Evolutionary conservation across 1,140 invertebrate genomes (phyloP), one percentile per base, ranked within the genome.

Genomic region (Wiebesia pumilae): DNA sequence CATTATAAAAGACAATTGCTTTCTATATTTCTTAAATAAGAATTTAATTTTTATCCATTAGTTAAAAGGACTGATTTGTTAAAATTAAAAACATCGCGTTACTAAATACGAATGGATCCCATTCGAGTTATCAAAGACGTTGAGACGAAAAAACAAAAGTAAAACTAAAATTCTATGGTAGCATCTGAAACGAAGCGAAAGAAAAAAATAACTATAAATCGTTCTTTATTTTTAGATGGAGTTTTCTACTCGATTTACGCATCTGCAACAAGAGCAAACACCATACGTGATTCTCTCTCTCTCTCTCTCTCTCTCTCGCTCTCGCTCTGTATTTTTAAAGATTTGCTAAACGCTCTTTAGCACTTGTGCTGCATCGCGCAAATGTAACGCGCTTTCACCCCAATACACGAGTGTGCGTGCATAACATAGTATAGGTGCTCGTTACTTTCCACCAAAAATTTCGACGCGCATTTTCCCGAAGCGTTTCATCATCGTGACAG

Each of bases 391-490:
- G 10, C 51, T 14, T 54, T 54, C 51, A 54, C 10, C 19, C 3
- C 19, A 58, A 58, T 58, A 58, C 19, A 58, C 3, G 54, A 58
- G 19, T 21, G 19, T 21, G 19, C 19, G 19, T 21, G 19, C 19
- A 58, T 21, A 16, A 3, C 3, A 62, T 0, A 14, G 58, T 4
- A 27, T 27, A 62, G 27, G 10, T 14, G 58, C 27, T 4, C 58
- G 10, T 62, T 14, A 3, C 47, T 78, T 54, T 35, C 30, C 30
- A 77, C 14, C 9, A 3, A 24, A 75, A 75, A 40, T 75, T 35
- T n/a, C 38, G 30, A 38, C 62, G 65, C 62, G 7, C n/a, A 40
- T 83, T 84, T 84, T 84, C 38, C 21, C 79, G 58, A 62, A 75
- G 4, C 33, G 27, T 38, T n/a, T 79, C 47, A 35, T 79, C 33